phyloP scores from a whole-genome alignment of 2,113 vertebrate genomes.

The Synchiropus splendidus region DNA sequence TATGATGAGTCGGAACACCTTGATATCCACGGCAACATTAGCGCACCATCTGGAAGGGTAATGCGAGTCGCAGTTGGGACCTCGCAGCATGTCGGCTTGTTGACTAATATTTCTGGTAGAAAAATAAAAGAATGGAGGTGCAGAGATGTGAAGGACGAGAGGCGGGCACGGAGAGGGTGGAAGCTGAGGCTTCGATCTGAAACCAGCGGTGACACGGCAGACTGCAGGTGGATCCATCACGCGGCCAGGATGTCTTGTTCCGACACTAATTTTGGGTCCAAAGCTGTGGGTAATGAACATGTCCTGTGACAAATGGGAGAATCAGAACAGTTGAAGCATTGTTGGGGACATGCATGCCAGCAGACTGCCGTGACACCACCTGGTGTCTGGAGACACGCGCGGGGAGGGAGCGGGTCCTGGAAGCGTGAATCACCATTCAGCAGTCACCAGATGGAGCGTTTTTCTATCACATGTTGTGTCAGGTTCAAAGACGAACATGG shows the following conservation, averaged over 20 bases:
- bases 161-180: conserved; percentile 28
- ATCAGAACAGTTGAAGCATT: conserved; percentile 51
- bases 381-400: conserved; percentile 59
- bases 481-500: too few relatives aligned
- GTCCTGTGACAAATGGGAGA: conserved; percentile 64
- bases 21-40: conserved; percentile 65
- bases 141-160: conserved; percentile 58
- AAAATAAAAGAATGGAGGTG: conserved; percentile 41
- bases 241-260: conserved; percentile 64
- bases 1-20: conserved; percentile 69
- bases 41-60: conserved; percentile 69
- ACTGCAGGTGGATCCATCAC: conserved; percentile 60
- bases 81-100: conserved; percentile 45
- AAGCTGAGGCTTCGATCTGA: conserved; percentile 37
- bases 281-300: conserved; percentile 69
- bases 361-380: conserved; percentile 63
- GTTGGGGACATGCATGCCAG: conserved; percentile 60
- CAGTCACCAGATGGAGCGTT: conserved; percentile 1
- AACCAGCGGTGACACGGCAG: conserved; percentile 40
- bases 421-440: conserved; percentile 28
- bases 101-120: conserved; percentile 64
- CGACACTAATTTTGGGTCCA: conserved; percentile 67
- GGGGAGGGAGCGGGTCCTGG: conserved; percentile 33
- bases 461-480: too few relatives aligned
- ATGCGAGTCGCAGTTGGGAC: conserved; percentile 47